phyloP scores from a whole-genome alignment of 2,113 vertebrate genomes.

The Lipophrys pholis region DNA sequence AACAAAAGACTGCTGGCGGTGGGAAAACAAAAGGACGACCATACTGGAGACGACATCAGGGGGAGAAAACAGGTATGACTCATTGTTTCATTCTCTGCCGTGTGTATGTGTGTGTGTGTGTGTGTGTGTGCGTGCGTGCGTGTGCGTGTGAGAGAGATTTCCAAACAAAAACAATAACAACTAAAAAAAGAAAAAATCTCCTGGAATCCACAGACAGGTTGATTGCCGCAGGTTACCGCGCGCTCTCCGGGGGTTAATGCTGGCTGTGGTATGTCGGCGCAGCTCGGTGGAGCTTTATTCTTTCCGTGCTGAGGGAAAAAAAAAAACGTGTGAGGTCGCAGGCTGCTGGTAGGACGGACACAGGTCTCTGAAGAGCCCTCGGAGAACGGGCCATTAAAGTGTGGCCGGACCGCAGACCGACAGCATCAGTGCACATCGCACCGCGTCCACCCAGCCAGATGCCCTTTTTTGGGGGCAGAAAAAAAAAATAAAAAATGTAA shows the following conservation, averaged over 20 bases:
- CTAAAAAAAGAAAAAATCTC: slow-evolving; percentile 28
- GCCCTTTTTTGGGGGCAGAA: no score
- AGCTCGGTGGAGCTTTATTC: slow-evolving; percentile 43
- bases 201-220: slow-evolving; percentile 39
- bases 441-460: slow-evolving; percentile 9
- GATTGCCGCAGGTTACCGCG: slow-evolving; percentile 60
- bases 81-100: slow-evolving; percentile 27
- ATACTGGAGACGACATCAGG: slow-evolving; percentile 17
- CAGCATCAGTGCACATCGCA: slow-evolving; percentile 50
- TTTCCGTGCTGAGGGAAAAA: slow-evolving; percentile 24
- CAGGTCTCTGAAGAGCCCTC: slow-evolving; percentile 61
- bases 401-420: slow-evolving; percentile 66
- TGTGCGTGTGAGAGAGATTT: slow-evolving; percentile 20
- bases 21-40: slow-evolving; percentile 23
- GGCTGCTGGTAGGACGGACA: slow-evolving; percentile 48
- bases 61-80: slow-evolving; percentile 21
- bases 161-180: slow-evolving; percentile 30
- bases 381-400: slow-evolving; percentile 71
- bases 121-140: no score
- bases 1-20: slow-evolving; percentile 34
- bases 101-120: slow-evolving; percentile 3
- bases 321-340: slow-evolving; percentile 63
- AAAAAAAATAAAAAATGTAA: no score
- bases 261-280: slow-evolving; percentile 39
- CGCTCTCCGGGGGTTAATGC: slow-evolving; percentile 62